Evolutionary conservation across 2,113 vertebrate genomes (phyloP), one percentile per base, ranked within the genome.

Genomic region (Pithys albifrons): DNA sequence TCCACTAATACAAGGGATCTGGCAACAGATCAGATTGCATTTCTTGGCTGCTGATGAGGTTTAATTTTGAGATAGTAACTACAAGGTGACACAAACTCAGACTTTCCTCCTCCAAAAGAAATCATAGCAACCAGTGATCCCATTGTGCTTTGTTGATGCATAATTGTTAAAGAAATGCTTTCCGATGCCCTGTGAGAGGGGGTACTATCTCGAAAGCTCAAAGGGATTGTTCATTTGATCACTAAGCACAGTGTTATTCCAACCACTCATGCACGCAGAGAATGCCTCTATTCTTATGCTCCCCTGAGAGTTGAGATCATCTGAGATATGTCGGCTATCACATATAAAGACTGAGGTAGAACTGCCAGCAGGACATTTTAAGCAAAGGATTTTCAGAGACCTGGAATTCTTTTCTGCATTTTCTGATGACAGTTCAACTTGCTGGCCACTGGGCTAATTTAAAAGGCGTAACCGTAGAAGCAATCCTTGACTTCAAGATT

Each of bases 221-320:
- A 97, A 97, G 95, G 91, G 96, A 96, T 96, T 88, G 96, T 97
- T 97, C 95, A 97, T 97, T 95, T 97, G 89, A 91, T 97, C 95
- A 94, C 96, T 93, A 96, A 95, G 89, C 94, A 59, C 93, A 95
- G 89, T 97, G 93, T 97, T 97, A 96, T 95, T 91, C 94, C 67
- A 95, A 49, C 57, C 96, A 96, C 94, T 96, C 89, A 96, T 85
- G 87, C 90, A 96, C 2, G 3, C 93, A 97, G 91, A 96, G 96
- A 97, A 96, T 96, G 96, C 94, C 89, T 87, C 95, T 96, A 95
- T 97, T 97, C 95, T 96, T 92, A 91, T 69, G 89, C 39, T 57
- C 94, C 94, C 95, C 96, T 96, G 94, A 86, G 91, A 94, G 91
- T 0, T 96, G 94, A 97, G 87, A 67, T 94, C 91, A 94, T 95